Percentiles rank a stretch among this genome's conserved stretches.
These are phyloP conservation scores for Pangasius macronema DNA, from an alignment of 2,797 vertebrate genomes.

Conservation along the genomic window DNA sequence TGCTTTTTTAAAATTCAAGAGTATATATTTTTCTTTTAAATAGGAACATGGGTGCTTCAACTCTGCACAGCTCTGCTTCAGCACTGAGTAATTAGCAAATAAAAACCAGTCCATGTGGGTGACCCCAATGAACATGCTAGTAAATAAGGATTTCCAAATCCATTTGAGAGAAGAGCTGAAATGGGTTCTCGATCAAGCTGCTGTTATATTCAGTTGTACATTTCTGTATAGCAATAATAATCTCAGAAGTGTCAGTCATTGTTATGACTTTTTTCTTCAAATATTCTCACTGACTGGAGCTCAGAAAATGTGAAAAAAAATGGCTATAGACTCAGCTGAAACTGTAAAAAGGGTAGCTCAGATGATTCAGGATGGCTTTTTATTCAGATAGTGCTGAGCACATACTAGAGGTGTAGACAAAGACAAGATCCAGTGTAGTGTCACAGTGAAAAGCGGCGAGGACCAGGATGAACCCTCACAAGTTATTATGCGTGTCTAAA, in stretches of 20 bases:
- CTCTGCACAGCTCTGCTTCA: background rate
- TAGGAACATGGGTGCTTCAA: background rate
- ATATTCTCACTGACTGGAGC: background rate
- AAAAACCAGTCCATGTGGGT: background rate
- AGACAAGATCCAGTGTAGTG: constrained; percentile 29
- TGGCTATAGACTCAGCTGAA: background rate
- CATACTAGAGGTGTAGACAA: constrained; percentile 35
- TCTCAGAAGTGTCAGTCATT: background rate
- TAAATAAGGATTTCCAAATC: constrained; percentile 4
- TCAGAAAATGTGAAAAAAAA: background rate
- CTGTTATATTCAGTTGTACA: background rate
- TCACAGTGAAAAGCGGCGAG: constrained; percentile 53
- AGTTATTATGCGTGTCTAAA: constrained; percentile 72
- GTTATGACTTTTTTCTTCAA: background rate
- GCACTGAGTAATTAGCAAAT: background rate
- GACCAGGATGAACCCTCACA: constrained; percentile 68
- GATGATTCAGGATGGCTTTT: background rate
- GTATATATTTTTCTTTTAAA: background rate
- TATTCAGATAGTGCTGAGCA: constrained; percentile 5
- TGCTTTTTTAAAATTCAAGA: background rate
- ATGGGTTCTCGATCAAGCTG: background rate
- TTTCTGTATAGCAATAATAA: background rate
- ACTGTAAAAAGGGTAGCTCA: background rate
- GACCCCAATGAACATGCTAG: background rate
- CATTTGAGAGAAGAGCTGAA: background rate